These are phyloP conservation scores for Myrmecophaga tridactyla DNA, from an alignment of 2,113 vertebrate species.

Conservation along the genomic window DNA sequence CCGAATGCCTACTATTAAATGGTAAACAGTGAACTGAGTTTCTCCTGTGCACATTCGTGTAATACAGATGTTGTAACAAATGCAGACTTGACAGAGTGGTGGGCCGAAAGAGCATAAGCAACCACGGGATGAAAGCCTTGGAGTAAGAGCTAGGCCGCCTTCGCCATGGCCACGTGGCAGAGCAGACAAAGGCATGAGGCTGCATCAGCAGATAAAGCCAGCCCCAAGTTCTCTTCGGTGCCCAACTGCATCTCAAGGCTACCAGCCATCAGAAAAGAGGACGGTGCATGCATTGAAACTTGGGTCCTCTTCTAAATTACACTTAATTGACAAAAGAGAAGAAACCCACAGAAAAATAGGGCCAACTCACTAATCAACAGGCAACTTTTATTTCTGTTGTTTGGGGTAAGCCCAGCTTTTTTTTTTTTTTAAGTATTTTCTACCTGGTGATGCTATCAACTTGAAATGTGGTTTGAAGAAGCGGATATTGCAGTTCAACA, in stretches of 20 bases:
- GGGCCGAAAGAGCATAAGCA: not conserved
- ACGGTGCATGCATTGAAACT: not conserved
- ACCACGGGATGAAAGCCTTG: not conserved
- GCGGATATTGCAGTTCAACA: conserved; percentile 64
- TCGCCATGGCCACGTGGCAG: not conserved
- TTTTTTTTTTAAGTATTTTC: not conserved
- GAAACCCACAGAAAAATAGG: conserved; percentile 53
- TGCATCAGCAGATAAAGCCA: not conserved
- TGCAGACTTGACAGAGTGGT: not conserved
- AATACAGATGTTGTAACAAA: not conserved
- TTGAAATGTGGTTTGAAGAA: conserved; percentile 68
- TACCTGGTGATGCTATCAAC: conserved; percentile 56
- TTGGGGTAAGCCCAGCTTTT: not conserved
- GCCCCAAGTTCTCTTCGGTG: not conserved
- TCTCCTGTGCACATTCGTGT: not conserved
- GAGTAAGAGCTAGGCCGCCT: not conserved
- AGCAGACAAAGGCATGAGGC: not conserved
- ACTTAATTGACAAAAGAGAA: conserved; percentile 44
- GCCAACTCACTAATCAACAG: not conserved
- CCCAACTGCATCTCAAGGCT: not conserved
- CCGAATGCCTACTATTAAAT: not conserved
- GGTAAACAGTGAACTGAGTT: not conserved
- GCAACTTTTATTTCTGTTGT: conserved; percentile 43
- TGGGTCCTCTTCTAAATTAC: conserved; percentile 23
- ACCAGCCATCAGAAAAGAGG: conserved; percentile 51